Evolutionary conservation across 2,888 invertebrate species (phyloP).

Genomic region (Homarus gammarus): DNA sequence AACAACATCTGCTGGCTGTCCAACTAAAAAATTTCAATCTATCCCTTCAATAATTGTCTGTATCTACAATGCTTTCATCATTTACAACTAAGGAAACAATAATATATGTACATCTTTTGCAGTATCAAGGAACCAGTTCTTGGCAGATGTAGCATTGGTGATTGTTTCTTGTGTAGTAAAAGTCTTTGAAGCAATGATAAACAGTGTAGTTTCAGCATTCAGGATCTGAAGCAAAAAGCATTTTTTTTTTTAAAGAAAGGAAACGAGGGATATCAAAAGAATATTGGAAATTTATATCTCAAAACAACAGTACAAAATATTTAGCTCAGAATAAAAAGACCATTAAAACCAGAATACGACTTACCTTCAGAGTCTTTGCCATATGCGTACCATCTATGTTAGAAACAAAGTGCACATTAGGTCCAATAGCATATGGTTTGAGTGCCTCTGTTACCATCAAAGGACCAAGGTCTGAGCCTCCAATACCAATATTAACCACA

Average conservation of each 20-base stretch:
- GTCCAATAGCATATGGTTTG: conserved; percentile 92
- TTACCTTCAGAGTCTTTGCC: conserved; percentile 91
- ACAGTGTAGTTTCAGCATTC: conserved; percentile 94
- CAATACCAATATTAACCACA: conserved; percentile 99
- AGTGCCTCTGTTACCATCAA: conserved; percentile 99
- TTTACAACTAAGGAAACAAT: background rate
- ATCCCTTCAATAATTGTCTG: too few species aligned
- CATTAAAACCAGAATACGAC: background rate
- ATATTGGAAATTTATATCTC: background rate
- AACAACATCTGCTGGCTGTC: too few species aligned
- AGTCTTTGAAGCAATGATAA: conserved; percentile 99
- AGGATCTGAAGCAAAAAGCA: conserved; percentile 80
- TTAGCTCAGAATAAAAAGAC: background rate
- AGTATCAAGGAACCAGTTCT: conserved; percentile 92
- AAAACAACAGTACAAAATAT: background rate
- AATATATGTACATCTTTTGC: conserved; percentile 90
- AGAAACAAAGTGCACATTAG: conserved; percentile 96
- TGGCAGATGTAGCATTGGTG: conserved; percentile 99
- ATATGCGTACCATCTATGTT: conserved; percentile 99
- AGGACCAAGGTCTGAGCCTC: conserved; percentile 99
- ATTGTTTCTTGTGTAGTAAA: conserved; percentile 99
- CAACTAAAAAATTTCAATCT: too few species aligned
- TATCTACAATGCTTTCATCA: too few species aligned
- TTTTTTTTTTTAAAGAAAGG: background rate
- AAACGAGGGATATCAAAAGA: background rate